Evolutionary conservation across 2,888 invertebrate genomes (phyloP).

Genomic region (Nemurella pictetii): DNA sequence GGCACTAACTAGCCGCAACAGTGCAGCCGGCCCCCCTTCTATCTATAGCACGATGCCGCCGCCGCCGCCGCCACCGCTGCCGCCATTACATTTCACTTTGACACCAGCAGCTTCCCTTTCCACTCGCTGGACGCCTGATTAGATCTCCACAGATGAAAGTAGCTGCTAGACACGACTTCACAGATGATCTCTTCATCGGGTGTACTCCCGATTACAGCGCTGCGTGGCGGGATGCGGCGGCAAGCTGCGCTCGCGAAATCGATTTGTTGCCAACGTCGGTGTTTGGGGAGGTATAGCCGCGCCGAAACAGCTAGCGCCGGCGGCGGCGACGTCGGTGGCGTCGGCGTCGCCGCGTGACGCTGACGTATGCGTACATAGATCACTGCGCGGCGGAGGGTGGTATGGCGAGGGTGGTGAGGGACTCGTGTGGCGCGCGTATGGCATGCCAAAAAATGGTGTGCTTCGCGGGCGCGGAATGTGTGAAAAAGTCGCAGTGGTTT

Average conservation of each 20-base stretch:
- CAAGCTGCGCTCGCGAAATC: constrained; percentile 30
- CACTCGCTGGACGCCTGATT: constrained; percentile 12
- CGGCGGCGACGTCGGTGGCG: not conserved
- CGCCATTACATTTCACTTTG: constrained; percentile 4
- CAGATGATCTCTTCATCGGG: not conserved
- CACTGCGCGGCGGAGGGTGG: not conserved
- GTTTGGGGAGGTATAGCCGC: not conserved
- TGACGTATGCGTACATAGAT: not conserved
- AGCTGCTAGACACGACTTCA: not conserved
- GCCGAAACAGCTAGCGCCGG: too few relatives aligned
- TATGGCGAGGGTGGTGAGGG: not conserved
- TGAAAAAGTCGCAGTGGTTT: not conserved
- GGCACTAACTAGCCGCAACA: too few relatives aligned
- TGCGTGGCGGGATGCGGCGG: constrained; percentile 15
- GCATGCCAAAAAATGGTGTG: not conserved
- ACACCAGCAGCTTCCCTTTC: constrained; percentile 1
- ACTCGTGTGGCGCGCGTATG: not conserved
- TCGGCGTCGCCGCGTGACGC: not conserved
- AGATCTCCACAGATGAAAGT: too few relatives aligned
- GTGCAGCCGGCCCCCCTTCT: not conserved
- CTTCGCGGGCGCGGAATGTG: not conserved
- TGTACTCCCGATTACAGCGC: not conserved
- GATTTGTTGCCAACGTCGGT: constrained; percentile 17
- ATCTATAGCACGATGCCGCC: not conserved
- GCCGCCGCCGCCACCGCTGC: not conserved